phyloP scores from a whole-genome alignment of 2,797 vertebrate genomes.

The Gymnocypris eckloni region DNA sequence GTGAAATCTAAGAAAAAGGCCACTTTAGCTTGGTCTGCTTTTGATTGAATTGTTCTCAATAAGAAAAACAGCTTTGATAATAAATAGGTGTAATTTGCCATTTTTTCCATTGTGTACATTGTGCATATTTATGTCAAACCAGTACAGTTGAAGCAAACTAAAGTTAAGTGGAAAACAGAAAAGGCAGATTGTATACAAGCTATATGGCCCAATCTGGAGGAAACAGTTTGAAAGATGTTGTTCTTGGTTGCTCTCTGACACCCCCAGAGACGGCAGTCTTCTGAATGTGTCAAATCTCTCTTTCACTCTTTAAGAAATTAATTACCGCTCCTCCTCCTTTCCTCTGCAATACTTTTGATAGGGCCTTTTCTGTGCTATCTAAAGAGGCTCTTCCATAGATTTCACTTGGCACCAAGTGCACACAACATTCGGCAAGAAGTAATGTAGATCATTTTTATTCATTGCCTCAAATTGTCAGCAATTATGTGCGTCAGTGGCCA shows the following conservation, averaged over 20 bases:
- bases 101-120: background rate
- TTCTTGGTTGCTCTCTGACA: constrained; percentile 60
- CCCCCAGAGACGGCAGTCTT: constrained; percentile 64
- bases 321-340: constrained; percentile 72
- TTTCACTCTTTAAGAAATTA: constrained; percentile 77
- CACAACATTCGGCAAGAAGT: constrained; percentile 99
- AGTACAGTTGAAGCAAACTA: constrained; percentile 43
- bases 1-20: background rate
- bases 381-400: constrained; percentile 99
- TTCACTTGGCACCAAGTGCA: constrained; percentile 96
- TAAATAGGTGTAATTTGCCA: background rate
- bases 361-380: constrained; percentile 97
- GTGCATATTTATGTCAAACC: background rate
- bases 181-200: constrained; percentile 43
- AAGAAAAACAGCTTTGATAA: background rate
- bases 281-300: constrained; percentile 72
- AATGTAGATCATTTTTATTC: constrained; percentile 99
- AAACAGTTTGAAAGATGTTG: constrained; percentile 62
- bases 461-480: constrained; percentile 99
- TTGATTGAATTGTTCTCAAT: background rate
- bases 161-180: constrained; percentile 43
- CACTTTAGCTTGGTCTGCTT: background rate
- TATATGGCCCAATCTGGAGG: constrained; percentile 49
- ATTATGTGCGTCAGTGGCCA: constrained; percentile 99
- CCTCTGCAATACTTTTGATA: constrained; percentile 91